These are phyloP conservation scores for Myotis vivesi DNA, from an alignment of 2,797 vertebrate genomes.

Conservation along the genomic window DNA sequence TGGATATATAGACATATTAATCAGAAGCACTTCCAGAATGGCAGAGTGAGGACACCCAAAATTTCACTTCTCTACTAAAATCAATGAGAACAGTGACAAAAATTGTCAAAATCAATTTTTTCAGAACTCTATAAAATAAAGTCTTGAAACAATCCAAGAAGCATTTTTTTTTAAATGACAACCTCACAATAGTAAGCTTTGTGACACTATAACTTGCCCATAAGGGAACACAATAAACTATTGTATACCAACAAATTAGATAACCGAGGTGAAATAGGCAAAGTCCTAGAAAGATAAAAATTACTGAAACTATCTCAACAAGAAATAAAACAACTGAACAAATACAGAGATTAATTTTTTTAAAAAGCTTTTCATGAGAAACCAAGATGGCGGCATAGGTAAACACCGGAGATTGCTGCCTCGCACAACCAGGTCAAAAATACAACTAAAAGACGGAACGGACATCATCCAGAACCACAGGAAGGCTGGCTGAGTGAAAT, in stretches of 20 bases:
- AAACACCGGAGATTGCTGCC: too few relatives aligned
- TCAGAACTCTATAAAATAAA: background rate
- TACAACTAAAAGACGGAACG: too few relatives aligned
- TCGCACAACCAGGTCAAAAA: too few relatives aligned
- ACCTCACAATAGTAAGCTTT: background rate
- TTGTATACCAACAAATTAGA: background rate
- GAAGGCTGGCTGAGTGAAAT: too few relatives aligned
- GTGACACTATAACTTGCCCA: background rate
- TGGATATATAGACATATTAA: background rate
- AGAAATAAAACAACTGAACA: background rate
- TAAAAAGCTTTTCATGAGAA: too few relatives aligned
- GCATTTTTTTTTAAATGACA: background rate
- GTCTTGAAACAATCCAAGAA: background rate
- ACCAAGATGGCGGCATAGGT: too few relatives aligned
- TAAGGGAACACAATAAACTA: background rate
- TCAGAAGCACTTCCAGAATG: conserved; percentile 8
- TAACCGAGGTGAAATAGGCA: background rate
- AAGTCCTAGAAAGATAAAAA: background rate
- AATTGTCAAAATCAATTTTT: background rate
- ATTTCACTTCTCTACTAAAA: background rate
- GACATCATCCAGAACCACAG: too few relatives aligned
- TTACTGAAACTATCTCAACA: background rate
- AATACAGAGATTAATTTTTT: background rate
- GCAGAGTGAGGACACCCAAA: background rate
- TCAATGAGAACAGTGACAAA: background rate